These are phyloP conservation scores for Euleptes europaea DNA, from an alignment of 2,113 vertebrate species.

Conservation along the genomic window DNA sequence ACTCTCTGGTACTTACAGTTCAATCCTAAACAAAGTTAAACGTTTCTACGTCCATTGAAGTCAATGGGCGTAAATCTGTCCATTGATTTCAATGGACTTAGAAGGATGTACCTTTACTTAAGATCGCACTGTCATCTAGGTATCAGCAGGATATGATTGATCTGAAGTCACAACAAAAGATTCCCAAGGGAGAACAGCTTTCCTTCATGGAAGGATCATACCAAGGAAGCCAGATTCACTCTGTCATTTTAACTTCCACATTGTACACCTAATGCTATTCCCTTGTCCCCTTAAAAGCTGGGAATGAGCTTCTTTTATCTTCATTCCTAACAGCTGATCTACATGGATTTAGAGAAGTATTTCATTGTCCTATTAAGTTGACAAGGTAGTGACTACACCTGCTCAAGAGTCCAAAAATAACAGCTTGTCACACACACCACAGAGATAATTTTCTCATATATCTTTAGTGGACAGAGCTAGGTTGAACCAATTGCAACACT, in stretches of 20 bases:
- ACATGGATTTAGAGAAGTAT: neutral
- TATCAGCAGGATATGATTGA: neutral
- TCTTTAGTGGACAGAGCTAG: slow-evolving; percentile 1
- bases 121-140: too few relatives aligned
- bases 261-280: too few relatives aligned
- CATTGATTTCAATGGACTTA: too few relatives aligned
- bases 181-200: neutral
- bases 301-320: neutral
- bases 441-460: neutral
- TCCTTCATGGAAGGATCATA: neutral
- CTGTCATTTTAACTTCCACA: neutral
- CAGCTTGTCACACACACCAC: neutral
- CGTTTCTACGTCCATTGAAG: too few relatives aligned
- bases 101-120: too few relatives aligned
- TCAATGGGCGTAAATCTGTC: too few relatives aligned
- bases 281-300: neutral
- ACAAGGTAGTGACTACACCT: neutral
- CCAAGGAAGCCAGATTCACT: neutral
- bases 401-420: neutral
- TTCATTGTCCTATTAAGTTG: neutral
- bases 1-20: too few relatives aligned
- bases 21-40: too few relatives aligned
- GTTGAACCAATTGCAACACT: neutral
- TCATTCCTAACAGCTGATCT: neutral
- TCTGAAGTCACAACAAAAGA: neutral